A percentile compares a stretch with the other conserved stretches of the same genome.
phyloP scores from a whole-genome alignment of 37 sponge, comb jelly and placozoan species.

The Spongilla lacustris region DNA sequence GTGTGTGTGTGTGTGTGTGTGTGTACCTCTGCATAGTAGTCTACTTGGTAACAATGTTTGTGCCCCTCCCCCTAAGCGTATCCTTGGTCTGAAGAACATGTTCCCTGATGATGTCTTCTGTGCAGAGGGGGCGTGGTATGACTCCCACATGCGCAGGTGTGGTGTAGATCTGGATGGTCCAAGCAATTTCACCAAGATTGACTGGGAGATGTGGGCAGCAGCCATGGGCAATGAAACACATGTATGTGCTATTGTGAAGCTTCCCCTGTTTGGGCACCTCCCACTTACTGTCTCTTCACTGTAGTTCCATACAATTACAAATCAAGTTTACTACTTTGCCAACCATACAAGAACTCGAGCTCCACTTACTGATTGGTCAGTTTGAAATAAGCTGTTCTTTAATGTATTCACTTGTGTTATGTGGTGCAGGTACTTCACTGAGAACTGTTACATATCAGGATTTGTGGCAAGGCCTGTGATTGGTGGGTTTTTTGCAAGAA shows the following conservation, averaged over 20 bases:
- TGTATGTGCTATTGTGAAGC: slow-evolving; percentile 3
- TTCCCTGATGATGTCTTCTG: slow-evolving; percentile 5
- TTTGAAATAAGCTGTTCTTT: neutral
- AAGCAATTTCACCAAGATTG: slow-evolving; percentile 66
- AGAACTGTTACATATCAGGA: slow-evolving; percentile 7
- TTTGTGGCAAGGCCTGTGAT: slow-evolving; percentile 70
- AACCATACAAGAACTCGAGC: slow-evolving; percentile 52
- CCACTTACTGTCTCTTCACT: neutral
- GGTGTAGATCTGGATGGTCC: slow-evolving; percentile 77
- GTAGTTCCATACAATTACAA: slow-evolving; percentile 52
- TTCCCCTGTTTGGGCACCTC: no score
- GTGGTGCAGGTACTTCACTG: neutral
- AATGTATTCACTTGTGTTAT: neutral
- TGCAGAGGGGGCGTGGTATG: neutral
- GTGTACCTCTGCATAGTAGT: neutral
- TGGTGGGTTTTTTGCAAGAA: slow-evolving; percentile 59
- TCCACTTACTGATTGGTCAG: slow-evolving; percentile 81
- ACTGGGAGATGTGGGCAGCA: slow-evolving; percentile 85
- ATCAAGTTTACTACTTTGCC: slow-evolving; percentile 73
- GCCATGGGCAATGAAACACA: slow-evolving; percentile 59
- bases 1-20: neutral
- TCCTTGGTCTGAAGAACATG: neutral
- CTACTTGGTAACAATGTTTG: neutral
- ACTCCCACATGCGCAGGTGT: slow-evolving; percentile 29
- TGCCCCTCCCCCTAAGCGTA: neutral